Percentiles rank a stretch among this genome's conserved stretches.
These are phyloP conservation scores for Taenaris catops DNA, from an alignment of 2,888 invertebrate species.

Conservation along the genomic window DNA sequence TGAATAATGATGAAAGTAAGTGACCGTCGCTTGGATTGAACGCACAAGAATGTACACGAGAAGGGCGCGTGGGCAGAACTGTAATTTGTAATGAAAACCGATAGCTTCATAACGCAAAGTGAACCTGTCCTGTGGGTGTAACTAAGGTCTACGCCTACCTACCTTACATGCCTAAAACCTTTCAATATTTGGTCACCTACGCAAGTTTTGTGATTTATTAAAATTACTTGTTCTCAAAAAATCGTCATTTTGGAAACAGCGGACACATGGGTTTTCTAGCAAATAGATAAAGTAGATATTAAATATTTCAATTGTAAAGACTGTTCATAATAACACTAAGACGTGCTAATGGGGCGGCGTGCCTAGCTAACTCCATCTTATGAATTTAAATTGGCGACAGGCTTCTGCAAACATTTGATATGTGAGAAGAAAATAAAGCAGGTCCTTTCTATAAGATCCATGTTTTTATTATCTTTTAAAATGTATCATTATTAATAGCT, in stretches of 20 bases:
- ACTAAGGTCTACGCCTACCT: conserved; percentile 48
- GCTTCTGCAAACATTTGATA: conserved; percentile 13
- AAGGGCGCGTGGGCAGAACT: conserved; percentile 55
- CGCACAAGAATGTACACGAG: conserved; percentile 48
- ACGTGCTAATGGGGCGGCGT: conserved; percentile 17
- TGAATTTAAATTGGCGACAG: conserved; percentile 18
- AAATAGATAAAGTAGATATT: too few species aligned
- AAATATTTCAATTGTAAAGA: too few species aligned
- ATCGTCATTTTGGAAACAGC: too few species aligned
- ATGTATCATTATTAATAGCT: too few species aligned
- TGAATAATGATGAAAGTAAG: conserved; percentile 27
- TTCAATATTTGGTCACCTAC: conserved; percentile 48
- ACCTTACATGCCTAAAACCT: conserved; percentile 42
- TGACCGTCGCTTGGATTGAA: conserved; percentile 37
- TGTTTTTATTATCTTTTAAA: too few species aligned
- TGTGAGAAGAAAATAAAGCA: conserved; percentile 13
- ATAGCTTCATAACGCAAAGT: conserved; percentile 55
- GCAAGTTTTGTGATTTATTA: conserved; percentile 42
- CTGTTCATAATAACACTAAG: too few species aligned
- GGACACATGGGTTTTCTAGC: too few species aligned
- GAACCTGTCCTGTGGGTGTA: conserved; percentile 66
- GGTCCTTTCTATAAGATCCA: too few species aligned
- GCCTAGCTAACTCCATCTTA: conserved; percentile 4
- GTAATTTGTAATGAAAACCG: conserved; percentile 73
- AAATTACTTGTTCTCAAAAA: too few species aligned